Evolutionary conservation across 2,797 vertebrate genomes (phyloP), one percentile per base, ranked within the genome.

Genomic region (Aquila chrysaetos): DNA sequence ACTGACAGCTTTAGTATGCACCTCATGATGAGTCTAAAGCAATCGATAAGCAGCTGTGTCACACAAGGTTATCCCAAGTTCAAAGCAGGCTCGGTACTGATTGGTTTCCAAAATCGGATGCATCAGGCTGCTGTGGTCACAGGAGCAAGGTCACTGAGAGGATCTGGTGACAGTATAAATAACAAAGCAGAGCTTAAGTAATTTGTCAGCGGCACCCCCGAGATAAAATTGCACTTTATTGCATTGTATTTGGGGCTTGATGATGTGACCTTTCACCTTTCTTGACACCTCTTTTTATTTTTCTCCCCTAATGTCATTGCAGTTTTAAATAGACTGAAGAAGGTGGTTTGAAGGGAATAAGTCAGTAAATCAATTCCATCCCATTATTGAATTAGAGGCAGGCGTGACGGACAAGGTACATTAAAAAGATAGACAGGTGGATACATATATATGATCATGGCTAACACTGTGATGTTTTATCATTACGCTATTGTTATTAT

Each of bases 61-160:
- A 81, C 51, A 18, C 96, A 95, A 96, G 94, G 94, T 95, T 94
- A 82, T 87, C 94, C 80, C 89, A 88, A 92, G 92, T 69, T 87
- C 77, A 11, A 10, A 84, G 79, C 28, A 24, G 57, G 56, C 93
- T 90, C 24, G 0, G 33, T 30, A 43, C 84, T 74, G 44, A 92
- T 77, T 77, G 85, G 33, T 53, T 86, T 91, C 94, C 94, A 88
- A 92, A 78, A 79, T 61, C 17, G 0, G 93, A 80, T 91, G 89
- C 81, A 69, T 25, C 69, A 31, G 70, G 51, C 75, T 90, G 46
- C 75, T 56, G 41, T 72, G 77, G 63, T 82, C 84, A 70, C 44
- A 49, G 77, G 59, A 90, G 19, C 92, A 93, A 97, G 95, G 94
- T 97, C 93, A 94, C 92, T 2, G 0, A n/a, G 48, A 65, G 94